Base-by-base conservation (phyloP, 1,140 invertebrate species). In the Zaprionus inermis region DNA sequence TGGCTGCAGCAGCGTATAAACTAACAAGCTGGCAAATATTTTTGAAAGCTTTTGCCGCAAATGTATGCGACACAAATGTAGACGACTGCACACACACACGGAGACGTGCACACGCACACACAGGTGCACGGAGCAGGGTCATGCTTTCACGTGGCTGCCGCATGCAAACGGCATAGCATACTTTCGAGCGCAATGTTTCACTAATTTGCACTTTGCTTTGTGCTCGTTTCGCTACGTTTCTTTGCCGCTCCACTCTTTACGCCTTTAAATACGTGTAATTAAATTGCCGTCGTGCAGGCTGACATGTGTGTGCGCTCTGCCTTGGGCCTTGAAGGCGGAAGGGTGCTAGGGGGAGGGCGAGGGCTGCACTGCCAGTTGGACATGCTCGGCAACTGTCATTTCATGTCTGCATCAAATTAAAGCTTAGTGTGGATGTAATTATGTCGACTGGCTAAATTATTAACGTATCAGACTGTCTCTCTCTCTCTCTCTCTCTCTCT, bases 21-120 rank as follows among this genome's bases (percentile, higher is more conserved):
- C 83, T 83, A 86, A 86, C 83, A 88, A 86, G 83, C 83, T 83
- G 64, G 84, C 79, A 89, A 86, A 86, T 88, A 88, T 78, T 79
- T 88, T 78, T 79, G 79, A 89, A 88, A 89, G 83, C 83, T 83
- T 83, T 89, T 71, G 83, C 76, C 83, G 79, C 82, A 88, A 88
- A 89, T 83, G 77, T 89, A 89, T 78, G 64, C 73, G 80, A 78
- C 76, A 79, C 65, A 34, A 22, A 32, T 60, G 58, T 14, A 49
- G 41, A n/a, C 60, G 63, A 58, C 75, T 64, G 71, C 51, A 65
- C 34, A 52, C 56, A 69, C 24, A 67, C 9, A 49, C 54, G 46
- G 11, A 30, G 2, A 11, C 52, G 30, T 22, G 36, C 0, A 18
- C 20, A 64, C 20, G 56, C 55, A 30, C 56, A 58, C 22, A 65